Evolutionary conservation across 2,797 vertebrate species (phyloP).

Genomic region (Lagocephalus sceleratus): DNA sequence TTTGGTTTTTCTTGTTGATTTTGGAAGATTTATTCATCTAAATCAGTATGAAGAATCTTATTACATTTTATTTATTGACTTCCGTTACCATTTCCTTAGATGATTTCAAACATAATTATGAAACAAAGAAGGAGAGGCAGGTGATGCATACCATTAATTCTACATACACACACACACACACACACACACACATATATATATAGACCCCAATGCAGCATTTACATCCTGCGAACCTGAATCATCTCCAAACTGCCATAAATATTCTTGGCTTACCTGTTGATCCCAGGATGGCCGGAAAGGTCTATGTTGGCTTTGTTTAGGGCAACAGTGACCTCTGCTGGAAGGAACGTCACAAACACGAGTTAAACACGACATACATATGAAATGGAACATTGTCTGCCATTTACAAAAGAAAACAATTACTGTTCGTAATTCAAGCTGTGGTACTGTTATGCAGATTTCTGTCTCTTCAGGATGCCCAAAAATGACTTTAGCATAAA

Average conservation of each 20-base stretch:
- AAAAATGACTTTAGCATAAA: too few relatives aligned
- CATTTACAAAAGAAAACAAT: neutral
- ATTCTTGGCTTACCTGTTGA: conserved; percentile 68
- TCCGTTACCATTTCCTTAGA: neutral
- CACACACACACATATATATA: too few relatives aligned
- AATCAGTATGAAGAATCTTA: neutral
- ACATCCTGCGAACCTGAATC: conserved; percentile 35
- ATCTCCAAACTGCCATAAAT: conserved; percentile 23
- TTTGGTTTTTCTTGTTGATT: neutral
- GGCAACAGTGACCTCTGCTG: conserved; percentile 75
- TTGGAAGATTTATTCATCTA: neutral
- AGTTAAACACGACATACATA: neutral
- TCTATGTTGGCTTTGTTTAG: conserved; percentile 28
- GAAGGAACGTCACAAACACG: conserved; percentile 7
- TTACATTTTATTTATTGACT: neutral
- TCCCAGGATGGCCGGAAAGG: conserved; percentile 12
- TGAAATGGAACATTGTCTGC: neutral
- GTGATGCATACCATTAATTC: conserved; percentile 12
- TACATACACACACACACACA: too few relatives aligned
- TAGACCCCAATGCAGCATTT: conserved; percentile 26
- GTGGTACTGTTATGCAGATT: too few relatives aligned
- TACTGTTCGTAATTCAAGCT: too few relatives aligned
- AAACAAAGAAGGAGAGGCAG: neutral
- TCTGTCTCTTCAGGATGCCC: too few relatives aligned
- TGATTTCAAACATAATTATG: neutral